Evolutionary conservation across 2,113 vertebrate species (phyloP).

Genomic region (Paratilapia polleni): DNA sequence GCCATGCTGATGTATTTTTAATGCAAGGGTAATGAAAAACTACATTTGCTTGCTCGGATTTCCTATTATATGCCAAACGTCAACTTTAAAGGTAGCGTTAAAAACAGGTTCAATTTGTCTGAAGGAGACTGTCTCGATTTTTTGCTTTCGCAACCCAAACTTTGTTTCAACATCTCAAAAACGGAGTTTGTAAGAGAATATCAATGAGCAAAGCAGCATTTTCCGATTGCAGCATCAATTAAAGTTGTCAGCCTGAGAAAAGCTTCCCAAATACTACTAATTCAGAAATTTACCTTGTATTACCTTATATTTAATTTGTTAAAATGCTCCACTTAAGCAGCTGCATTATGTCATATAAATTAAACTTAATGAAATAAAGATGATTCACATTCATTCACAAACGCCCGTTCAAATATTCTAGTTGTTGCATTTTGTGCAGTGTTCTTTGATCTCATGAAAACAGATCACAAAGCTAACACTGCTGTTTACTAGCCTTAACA

Average conservation of each 20-base stretch:
- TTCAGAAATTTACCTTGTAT: neutral
- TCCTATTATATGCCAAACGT: neutral
- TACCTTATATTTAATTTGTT: neutral
- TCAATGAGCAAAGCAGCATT: neutral
- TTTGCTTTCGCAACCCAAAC: neutral
- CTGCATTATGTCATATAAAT: neutral
- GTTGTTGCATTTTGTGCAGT: neutral
- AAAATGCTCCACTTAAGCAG: neutral
- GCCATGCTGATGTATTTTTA: neutral
- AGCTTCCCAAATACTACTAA: neutral
- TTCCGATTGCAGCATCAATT: neutral
- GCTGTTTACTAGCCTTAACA: constrained; percentile 6
- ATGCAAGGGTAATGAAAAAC: neutral
- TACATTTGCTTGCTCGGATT: neutral
- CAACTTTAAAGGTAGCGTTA: neutral
- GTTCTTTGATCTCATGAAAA: constrained; percentile 36
- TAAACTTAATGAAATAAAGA: neutral
- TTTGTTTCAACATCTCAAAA: neutral
- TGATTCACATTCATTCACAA: neutral
- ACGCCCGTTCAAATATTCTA: neutral
- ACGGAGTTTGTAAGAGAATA: neutral
- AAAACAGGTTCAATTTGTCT: neutral
- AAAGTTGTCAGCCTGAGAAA: neutral
- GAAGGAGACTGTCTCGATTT: neutral
- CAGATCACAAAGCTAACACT: constrained; percentile 11